Percentiles rank a stretch among this genome's conserved stretches.
Conservation (phyloP, 2,113 vertebrate species). For the Parotia lawesii region DNA sequence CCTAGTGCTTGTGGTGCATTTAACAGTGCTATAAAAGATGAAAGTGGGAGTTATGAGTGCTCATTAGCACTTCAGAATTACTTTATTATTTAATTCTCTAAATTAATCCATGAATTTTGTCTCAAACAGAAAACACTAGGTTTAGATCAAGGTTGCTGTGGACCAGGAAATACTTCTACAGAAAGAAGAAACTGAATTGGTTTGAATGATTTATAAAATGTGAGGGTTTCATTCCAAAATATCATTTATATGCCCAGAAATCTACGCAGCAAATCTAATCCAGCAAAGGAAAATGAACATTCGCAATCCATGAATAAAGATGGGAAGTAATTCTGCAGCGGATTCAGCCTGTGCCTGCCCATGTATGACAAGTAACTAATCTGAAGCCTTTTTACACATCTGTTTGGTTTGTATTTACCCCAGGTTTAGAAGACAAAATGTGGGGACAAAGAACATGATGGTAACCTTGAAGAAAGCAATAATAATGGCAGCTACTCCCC, state of each 20-base stretch:
- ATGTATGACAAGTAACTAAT: not conserved
- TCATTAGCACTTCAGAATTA: conserved; percentile 1
- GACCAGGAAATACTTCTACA: not conserved
- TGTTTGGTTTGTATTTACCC: not conserved
- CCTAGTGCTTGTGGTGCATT: not conserved
- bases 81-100: not conserved
- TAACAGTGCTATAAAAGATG: not conserved
- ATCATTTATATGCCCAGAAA: conserved; percentile 14
- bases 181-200: not conserved
- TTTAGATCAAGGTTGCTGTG: not conserved
- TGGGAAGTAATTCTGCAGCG: not conserved
- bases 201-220: conserved; percentile 15
- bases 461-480: not conserved
- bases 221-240: conserved; percentile 27
- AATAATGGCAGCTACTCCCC: not conserved
- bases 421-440: not conserved
- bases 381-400: not conserved
- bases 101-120: not conserved
- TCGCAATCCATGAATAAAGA: conserved; percentile 7
- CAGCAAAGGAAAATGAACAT: conserved; percentile 30
- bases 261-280: not conserved
- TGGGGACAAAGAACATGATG: not conserved
- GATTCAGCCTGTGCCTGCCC: not conserved
- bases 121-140: not conserved
- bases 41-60: not conserved